Percentiles rank a stretch among this genome's conserved stretches.
Evolutionary conservation across 1,140 invertebrate genomes (phyloP).

Genomic region (Scaptodrosophila lebanonensis): DNA sequence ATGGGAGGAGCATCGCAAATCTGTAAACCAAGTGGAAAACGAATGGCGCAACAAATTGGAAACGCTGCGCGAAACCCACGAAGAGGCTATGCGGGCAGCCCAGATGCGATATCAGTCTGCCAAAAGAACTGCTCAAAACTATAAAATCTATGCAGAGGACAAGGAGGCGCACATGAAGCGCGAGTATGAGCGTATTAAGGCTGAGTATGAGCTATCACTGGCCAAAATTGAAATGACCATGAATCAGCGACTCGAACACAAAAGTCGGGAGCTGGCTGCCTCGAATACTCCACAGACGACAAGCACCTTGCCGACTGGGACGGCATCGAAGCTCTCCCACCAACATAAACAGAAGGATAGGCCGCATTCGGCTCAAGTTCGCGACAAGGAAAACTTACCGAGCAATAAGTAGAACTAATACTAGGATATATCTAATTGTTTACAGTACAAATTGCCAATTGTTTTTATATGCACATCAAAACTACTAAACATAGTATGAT

Average conservation of each 20-base stretch:
- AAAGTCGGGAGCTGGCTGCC: slow-evolving; percentile 32
- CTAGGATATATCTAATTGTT: too few species aligned
- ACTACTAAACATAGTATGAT: too few species aligned
- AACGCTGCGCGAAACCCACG: slow-evolving; percentile 38
- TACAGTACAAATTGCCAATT: slow-evolving; percentile 9
- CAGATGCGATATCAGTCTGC: slow-evolving; percentile 80
- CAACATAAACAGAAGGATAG: too few species aligned
- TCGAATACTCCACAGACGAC: neutral
- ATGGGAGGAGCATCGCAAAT: slow-evolving; percentile 62
- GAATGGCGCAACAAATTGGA: slow-evolving; percentile 58
- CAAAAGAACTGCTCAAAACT: slow-evolving; percentile 79
- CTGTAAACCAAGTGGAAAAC: slow-evolving; percentile 48
- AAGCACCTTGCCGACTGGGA: neutral
- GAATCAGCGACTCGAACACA: slow-evolving; percentile 48
- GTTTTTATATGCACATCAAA: slow-evolving; percentile 13
- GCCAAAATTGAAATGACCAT: slow-evolving; percentile 59
- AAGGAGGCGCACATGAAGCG: slow-evolving; percentile 71
- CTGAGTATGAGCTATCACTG: slow-evolving; percentile 61
- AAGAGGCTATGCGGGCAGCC: slow-evolving; percentile 65
- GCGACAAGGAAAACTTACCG: slow-evolving; percentile 50
- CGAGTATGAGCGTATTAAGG: slow-evolving; percentile 68
- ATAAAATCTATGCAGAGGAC: slow-evolving; percentile 77
- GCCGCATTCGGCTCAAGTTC: neutral
- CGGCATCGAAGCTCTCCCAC: neutral
- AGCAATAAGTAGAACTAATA: slow-evolving; percentile 29